A percentile compares a stretch with the other conserved stretches of the same genome.
These are phyloP conservation scores for Gobio gobio DNA, from an alignment of 2,113 vertebrate species.

Conservation along the genomic window DNA sequence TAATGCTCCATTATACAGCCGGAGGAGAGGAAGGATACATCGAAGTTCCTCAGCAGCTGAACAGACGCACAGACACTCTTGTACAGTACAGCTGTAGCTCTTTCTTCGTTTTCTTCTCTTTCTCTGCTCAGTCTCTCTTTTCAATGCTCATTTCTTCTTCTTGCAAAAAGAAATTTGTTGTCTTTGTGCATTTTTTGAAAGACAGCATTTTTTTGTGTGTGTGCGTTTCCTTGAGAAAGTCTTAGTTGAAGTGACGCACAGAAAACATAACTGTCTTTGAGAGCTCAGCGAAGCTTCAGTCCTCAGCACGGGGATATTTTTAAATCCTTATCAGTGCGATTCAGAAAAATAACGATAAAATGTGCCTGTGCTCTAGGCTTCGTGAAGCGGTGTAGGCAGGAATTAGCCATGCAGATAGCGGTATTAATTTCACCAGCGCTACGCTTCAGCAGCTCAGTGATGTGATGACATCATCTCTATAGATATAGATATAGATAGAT, in stretches of 20 bases:
- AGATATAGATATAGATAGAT: neutral
- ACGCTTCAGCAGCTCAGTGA: slow-evolving; percentile 15
- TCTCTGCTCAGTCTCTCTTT: neutral
- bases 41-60: slow-evolving; percentile 50
- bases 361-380: neutral
- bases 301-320: neutral
- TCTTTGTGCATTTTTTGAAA: slow-evolving; percentile 47
- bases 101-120: slow-evolving; percentile 33
- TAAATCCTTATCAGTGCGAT: slow-evolving; percentile 35
- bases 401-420: slow-evolving; percentile 26
- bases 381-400: slow-evolving; percentile 15
- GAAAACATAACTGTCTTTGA: slow-evolving; percentile 17
- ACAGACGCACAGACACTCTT: slow-evolving; percentile 45
- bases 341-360: slow-evolving; percentile 24
- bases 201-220: slow-evolving; percentile 4
- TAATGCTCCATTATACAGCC: slow-evolving; percentile 46
- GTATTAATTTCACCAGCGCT: slow-evolving; percentile 36
- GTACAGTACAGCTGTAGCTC: slow-evolving; percentile 57
- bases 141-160: slow-evolving; percentile 38
- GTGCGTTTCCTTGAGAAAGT: slow-evolving; percentile 22
- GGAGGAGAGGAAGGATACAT: slow-evolving; percentile 41
- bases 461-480: slow-evolving; percentile 27
- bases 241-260: neutral
- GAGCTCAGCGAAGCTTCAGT: neutral
- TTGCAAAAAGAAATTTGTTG: slow-evolving; percentile 47